These are phyloP conservation scores for Melitaea athalia DNA, from an alignment of 2,888 invertebrate species.

Conservation along the genomic window DNA sequence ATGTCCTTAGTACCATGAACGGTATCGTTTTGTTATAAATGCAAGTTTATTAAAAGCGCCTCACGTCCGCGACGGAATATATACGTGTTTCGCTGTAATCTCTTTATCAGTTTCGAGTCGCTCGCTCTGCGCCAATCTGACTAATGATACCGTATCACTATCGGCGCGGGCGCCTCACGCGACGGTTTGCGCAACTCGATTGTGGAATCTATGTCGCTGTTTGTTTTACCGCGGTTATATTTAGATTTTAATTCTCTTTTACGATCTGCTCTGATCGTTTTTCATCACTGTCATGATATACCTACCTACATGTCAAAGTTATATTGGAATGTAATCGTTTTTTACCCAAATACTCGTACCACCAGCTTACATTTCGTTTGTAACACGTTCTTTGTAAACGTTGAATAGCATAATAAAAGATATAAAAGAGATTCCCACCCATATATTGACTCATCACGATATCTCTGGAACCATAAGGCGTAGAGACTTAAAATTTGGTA, in stretches of 20 bases:
- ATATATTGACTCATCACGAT: no score
- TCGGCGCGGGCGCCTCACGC: conserved; percentile 28
- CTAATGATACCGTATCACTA: conserved; percentile 29
- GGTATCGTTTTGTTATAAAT: neutral
- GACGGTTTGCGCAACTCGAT: conserved; percentile 26
- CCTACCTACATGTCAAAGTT: no score
- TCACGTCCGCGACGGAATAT: conserved; percentile 14
- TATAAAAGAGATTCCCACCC: no score
- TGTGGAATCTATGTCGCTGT: conserved; percentile 15
- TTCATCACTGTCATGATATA: no score
- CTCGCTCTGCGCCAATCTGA: conserved; percentile 26
- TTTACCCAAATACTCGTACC: no score
- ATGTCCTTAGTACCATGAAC: neutral
- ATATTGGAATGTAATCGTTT: no score
- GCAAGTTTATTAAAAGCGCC: conserved; percentile 11
- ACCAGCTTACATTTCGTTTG: no score
- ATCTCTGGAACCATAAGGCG: no score
- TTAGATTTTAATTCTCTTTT: neutral
- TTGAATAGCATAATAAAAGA: no score
- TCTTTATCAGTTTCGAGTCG: conserved; percentile 19
- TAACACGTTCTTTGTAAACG: no score
- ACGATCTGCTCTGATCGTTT: no score
- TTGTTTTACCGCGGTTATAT: neutral
- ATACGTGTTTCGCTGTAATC: conserved; percentile 9
- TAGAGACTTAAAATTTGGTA: no score